Evolutionary conservation across 2,797 vertebrate species (phyloP), one percentile per base, ranked within the genome.

Genomic region (Cynodonichthys magdalenae): DNA sequence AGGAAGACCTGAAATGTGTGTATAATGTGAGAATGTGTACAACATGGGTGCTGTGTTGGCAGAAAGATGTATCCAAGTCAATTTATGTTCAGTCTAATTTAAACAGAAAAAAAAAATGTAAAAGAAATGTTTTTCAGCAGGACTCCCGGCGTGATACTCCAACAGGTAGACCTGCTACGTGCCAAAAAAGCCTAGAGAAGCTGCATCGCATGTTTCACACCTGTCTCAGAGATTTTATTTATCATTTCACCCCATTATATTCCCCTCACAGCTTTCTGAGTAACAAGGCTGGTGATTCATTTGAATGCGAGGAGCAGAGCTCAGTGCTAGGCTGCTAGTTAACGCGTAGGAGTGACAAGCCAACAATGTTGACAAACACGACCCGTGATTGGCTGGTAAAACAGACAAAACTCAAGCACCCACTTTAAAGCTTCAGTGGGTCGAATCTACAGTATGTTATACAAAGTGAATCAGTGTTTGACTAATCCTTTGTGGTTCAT

Each of bases 161-260:
- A 7, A 71, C n/a, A 62, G 59, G 66, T 74, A 63, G 56, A 49
- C 66, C 54, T 24, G 51, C 60, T 60, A 59, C 2, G 53, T 27
- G 49, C 1, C 15, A 64, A 70, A 73, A 61, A 39, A 59, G 64
- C 45, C 39, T 17, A 39, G 62, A 41, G 46, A 63, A 52, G 70
- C 41, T 5, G 51, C 60, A 77, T 59, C 53, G 75, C 66, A 63
- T 77, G 60, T 70, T 79, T 71, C 71, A 64, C 51, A 18, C 75
- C 59, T 77, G 29, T 56, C 77, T 76, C 34, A 59, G 59, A 81
- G 74, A 71, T 78, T 82, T 79, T 65, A 66, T 71, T 69, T 78
- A 70, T 82, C 71, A 84, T 77, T 82, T 73, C 65, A 27, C 45
- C 63, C 53, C 62, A 71, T 83, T 81, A 71, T 71, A 83, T 83